Conservation (phyloP, 2,888 invertebrate genomes). For the Sesamia inferens region DNA sequence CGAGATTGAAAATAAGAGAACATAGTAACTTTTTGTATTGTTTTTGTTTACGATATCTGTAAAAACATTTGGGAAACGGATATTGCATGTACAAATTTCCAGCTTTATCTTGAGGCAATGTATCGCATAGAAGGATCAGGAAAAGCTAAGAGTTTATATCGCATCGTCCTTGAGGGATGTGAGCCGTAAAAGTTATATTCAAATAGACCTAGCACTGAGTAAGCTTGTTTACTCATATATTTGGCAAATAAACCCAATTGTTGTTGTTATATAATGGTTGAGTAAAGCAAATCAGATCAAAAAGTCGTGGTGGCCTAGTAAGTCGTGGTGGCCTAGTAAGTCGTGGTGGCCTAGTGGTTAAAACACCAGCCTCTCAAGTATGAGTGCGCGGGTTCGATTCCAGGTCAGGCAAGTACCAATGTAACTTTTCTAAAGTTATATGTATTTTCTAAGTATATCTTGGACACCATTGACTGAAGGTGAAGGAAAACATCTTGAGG, state of each 20-base stretch:
- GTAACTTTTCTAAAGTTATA: too few relatives aligned
- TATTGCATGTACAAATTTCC: slow-evolving; percentile 39
- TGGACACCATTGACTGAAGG: too few relatives aligned
- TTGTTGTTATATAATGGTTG: neutral
- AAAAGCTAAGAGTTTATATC: slow-evolving; percentile 39
- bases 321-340: too few relatives aligned
- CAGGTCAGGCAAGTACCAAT: too few relatives aligned
- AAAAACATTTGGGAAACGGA: slow-evolving; percentile 28
- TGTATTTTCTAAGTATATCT: too few relatives aligned
- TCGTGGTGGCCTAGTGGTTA: too few relatives aligned
- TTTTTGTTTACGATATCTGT: slow-evolving; percentile 36
- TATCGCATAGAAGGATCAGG: slow-evolving; percentile 41
- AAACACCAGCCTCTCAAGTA: too few relatives aligned
- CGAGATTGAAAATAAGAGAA: slow-evolving; percentile 33
- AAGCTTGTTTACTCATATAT: slow-evolving; percentile 28
- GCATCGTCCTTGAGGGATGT: slow-evolving; percentile 28
- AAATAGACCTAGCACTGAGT: slow-evolving; percentile 30
- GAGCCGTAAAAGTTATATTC: slow-evolving; percentile 23
- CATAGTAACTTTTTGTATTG: slow-evolving; percentile 30
- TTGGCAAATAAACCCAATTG: slow-evolving; percentile 23
- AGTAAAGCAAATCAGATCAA: neutral
- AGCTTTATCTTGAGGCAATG: slow-evolving; percentile 32
- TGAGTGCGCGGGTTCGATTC: too few relatives aligned
- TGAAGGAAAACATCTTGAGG: too few relatives aligned
- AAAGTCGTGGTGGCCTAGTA: too few relatives aligned